Percentiles rank a stretch among this genome's conserved stretches.
Evolutionary conservation across 2,888 invertebrate species (phyloP).

Genomic region (Aphodius granarius): DNA sequence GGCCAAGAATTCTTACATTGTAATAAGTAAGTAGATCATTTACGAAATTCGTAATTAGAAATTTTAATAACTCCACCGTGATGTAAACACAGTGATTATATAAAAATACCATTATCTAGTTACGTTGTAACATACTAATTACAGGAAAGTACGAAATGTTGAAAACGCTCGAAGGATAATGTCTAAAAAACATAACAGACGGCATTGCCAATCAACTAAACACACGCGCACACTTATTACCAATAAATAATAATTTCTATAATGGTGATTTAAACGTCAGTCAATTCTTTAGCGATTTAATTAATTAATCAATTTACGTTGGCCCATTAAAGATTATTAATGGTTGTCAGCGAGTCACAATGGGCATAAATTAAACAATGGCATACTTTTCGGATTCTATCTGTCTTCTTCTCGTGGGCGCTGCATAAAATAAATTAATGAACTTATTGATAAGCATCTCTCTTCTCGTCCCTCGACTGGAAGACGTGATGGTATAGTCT

Average conservation of each 20-base stretch:
- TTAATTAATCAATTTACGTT: background rate
- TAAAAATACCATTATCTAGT: background rate
- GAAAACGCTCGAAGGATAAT: background rate
- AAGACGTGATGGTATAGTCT: background rate
- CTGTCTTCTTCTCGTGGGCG: background rate
- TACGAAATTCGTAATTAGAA: background rate
- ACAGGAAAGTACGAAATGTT: background rate
- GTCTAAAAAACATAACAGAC: background rate
- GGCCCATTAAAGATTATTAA: slow-evolving; percentile 9
- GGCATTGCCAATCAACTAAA: background rate
- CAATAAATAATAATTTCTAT: background rate
- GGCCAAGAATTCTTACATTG: no score
- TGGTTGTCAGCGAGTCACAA: slow-evolving; percentile 4
- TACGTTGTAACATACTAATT: background rate
- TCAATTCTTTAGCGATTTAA: background rate
- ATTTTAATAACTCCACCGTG: background rate
- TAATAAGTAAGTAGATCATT: background rate
- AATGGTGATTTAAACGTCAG: background rate
- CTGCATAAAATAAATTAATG: slow-evolving; percentile 18
- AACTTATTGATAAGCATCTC: slow-evolving; percentile 25
- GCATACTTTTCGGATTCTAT: slow-evolving; percentile 8
- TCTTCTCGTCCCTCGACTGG: slow-evolving; percentile 14
- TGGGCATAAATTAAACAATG: slow-evolving; percentile 15
- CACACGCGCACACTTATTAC: background rate
- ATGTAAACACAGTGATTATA: background rate